Evolutionary conservation across 2,888 invertebrate species (phyloP).

Genomic region (Cabera pusaria): DNA sequence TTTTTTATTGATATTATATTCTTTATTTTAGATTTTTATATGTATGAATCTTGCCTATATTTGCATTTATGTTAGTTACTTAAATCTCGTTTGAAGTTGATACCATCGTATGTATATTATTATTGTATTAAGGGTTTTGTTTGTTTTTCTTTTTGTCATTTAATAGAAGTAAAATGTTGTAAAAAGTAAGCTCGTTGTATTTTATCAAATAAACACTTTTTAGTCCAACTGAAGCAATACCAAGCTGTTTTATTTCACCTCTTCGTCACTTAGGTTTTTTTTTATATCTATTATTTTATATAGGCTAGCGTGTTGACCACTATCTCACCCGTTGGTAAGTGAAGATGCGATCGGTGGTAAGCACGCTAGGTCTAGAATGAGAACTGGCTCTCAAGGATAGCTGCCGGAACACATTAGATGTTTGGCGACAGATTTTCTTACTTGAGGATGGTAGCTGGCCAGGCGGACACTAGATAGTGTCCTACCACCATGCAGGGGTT

Average conservation of each 20-base stretch:
- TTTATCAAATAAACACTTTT: conserved; percentile 84
- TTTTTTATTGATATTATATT: conserved; percentile 53
- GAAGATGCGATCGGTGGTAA: too few relatives aligned
- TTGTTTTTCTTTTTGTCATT: conserved; percentile 78
- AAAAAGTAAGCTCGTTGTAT: conserved; percentile 84
- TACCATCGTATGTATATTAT: conserved; percentile 82
- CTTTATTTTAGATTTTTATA: conserved; percentile 62
- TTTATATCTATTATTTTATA: too few relatives aligned
- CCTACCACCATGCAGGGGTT: too few relatives aligned
- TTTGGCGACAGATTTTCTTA: too few relatives aligned
- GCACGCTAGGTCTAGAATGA: too few relatives aligned
- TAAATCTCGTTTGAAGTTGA: conserved; percentile 78
- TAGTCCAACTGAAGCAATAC: conserved; percentile 83
- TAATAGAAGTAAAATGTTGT: conserved; percentile 83
- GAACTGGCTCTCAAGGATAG: too few relatives aligned
- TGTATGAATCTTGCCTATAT: conserved; percentile 79
- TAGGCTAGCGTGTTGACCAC: too few relatives aligned
- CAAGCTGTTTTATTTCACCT: conserved; percentile 65
- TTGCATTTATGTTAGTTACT: conserved; percentile 81
- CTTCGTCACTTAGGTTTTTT: too few relatives aligned
- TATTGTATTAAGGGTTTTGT: conserved; percentile 81
- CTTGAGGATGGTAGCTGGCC: too few relatives aligned
- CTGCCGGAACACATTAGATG: too few relatives aligned
- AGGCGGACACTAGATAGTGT: too few relatives aligned
- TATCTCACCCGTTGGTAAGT: too few relatives aligned